These are phyloP conservation scores for Sternotherus odoratus DNA, from an alignment of 2,797 vertebrate genomes.

Conservation along the genomic window DNA sequence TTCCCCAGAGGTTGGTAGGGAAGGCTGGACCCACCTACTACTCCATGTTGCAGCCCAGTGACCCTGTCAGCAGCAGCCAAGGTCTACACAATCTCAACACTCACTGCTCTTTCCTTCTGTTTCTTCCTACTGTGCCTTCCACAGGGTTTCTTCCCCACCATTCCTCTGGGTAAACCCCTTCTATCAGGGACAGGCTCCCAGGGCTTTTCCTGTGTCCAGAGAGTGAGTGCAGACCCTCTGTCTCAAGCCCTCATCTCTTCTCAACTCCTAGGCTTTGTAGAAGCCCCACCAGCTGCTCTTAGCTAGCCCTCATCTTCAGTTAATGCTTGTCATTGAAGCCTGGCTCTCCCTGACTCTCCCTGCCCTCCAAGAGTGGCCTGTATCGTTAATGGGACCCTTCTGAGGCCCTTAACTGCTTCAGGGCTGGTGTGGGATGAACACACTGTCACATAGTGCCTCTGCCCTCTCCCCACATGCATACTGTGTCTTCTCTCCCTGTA, in stretches of 20 bases:
- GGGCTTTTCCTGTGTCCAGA: background rate
- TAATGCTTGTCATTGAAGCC: background rate
- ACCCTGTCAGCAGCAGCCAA: background rate
- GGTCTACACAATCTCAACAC: background rate
- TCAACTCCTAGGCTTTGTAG: too few species aligned
- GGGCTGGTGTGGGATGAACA: background rate
- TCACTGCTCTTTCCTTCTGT: background rate
- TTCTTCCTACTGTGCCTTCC: background rate
- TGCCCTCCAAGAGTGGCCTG: background rate
- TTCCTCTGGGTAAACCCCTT: background rate
- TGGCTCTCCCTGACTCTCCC: background rate
- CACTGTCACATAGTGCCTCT: background rate
- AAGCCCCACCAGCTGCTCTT: too few species aligned
- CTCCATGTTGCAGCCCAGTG: too few species aligned
- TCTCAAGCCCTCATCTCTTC: too few species aligned
- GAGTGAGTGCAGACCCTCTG: too few species aligned
- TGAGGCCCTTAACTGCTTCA: background rate
- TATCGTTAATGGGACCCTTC: background rate
- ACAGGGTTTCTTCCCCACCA: background rate
- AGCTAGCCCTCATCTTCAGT: background rate
- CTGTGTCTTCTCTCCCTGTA: background rate
- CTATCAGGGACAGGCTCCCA: background rate
- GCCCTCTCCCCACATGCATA: background rate
- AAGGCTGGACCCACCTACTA: background rate
- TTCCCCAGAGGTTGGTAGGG: background rate